These are phyloP conservation scores for Cydia fagiglandana DNA, from an alignment of 1,140 invertebrate species.

Conservation along the genomic window DNA sequence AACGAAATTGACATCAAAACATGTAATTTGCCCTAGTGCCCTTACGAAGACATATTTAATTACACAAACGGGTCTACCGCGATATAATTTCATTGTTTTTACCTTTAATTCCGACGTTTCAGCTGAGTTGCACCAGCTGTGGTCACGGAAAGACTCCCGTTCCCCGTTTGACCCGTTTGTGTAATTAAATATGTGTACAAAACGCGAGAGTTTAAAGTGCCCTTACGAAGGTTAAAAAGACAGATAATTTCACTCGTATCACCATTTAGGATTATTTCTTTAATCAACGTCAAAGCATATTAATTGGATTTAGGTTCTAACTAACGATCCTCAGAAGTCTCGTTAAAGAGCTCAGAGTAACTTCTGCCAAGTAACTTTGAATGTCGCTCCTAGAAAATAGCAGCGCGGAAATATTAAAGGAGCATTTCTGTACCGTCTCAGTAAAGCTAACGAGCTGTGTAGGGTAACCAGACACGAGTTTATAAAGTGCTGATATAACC, in stretches of 20 bases:
- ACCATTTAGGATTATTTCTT: background rate
- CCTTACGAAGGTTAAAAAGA: background rate
- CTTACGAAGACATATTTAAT: too few species aligned
- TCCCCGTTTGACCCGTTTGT: too few species aligned
- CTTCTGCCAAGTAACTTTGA: background rate
- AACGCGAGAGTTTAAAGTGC: too few species aligned
- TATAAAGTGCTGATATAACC: background rate
- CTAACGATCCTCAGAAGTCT: background rate
- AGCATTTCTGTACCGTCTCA: background rate
- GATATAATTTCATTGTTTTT: too few species aligned
- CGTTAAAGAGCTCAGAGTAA: background rate
- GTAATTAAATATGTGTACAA: too few species aligned
- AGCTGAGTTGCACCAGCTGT: too few species aligned
- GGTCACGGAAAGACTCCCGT: too few species aligned
- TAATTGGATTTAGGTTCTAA: slow-evolving; percentile 12
- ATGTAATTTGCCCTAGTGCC: background rate
- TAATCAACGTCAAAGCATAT: background rate
- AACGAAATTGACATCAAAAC: background rate
- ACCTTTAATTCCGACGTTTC: too few species aligned
- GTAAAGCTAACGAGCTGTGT: background rate
- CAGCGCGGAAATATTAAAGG: background rate
- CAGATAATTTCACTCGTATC: background rate
- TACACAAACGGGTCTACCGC: too few species aligned
- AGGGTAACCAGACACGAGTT: background rate
- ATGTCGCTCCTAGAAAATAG: background rate